Evolutionary conservation across 30 jellyfish, hydroid and myxozoan species (phyloP).

Genomic region (Cassiopea xamachana): DNA sequence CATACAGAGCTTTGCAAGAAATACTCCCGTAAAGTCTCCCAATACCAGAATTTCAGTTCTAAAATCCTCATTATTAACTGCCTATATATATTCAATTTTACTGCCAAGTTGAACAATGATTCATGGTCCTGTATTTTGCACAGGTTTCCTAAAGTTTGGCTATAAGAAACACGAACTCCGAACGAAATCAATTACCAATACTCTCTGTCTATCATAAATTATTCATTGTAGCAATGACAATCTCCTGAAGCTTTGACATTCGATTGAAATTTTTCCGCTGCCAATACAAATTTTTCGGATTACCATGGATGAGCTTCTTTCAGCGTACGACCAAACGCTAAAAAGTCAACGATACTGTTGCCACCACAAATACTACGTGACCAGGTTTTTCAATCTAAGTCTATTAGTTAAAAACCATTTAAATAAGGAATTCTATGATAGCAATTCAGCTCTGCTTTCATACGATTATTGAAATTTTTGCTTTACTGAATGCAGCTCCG

Average conservation of each 20-base stretch:
- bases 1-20: constrained; percentile 27
- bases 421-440: background rate
- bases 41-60: constrained; percentile 39
- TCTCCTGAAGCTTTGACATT: background rate
- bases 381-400: background rate
- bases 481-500: no score
- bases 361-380: background rate
- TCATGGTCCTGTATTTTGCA: background rate
- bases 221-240: background rate
- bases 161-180: background rate
- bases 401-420: background rate
- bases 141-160: background rate
- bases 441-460: no score
- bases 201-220: background rate
- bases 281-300: background rate
- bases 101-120: background rate
- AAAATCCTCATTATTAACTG: constrained; percentile 2
- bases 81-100: background rate
- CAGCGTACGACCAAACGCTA: background rate
- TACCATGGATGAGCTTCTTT: background rate
- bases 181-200: background rate
- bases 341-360: background rate
- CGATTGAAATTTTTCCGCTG: background rate
- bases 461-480: no score
- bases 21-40: constrained; percentile 17